Percentiles rank a stretch among this genome's conserved stretches.
Evolutionary conservation across 2,797 vertebrate species (phyloP).

Genomic region (Manis crassicaudata): DNA sequence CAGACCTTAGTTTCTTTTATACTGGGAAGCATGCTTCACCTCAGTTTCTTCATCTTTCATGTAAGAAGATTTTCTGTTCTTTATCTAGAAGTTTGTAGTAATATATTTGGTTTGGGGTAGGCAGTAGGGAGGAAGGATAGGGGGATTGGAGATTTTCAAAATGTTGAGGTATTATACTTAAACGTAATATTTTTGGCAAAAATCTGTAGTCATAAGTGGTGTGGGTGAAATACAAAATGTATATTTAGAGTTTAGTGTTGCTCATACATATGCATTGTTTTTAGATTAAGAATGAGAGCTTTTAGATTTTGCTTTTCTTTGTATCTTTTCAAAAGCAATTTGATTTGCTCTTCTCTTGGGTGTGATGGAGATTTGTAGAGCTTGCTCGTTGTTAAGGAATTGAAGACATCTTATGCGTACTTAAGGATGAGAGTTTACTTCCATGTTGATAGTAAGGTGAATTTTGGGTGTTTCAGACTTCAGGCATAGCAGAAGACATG

Average conservation of each 20-base stretch:
- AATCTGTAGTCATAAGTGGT: slow-evolving; percentile 82
- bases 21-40: not conserved
- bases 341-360: slow-evolving; percentile 74
- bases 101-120: slow-evolving; percentile 67
- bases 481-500: not conserved
- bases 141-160: slow-evolving; percentile 73
- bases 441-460: not conserved
- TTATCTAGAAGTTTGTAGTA: slow-evolving; percentile 62
- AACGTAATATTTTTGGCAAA: slow-evolving; percentile 83
- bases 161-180: slow-evolving; percentile 82
- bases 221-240: slow-evolving; percentile 83
- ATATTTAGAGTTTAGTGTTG: slow-evolving; percentile 81
- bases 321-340: slow-evolving; percentile 78
- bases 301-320: slow-evolving; percentile 79
- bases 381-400: slow-evolving; percentile 60
- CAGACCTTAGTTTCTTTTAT: not conserved
- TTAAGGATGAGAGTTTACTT: slow-evolving; percentile 31
- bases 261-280: slow-evolving; percentile 82
- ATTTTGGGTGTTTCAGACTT: not conserved
- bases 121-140: slow-evolving; percentile 58
- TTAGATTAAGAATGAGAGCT: slow-evolving; percentile 82
- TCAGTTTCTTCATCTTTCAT: slow-evolving; percentile 40
- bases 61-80: slow-evolving; percentile 43
- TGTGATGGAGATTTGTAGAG: slow-evolving; percentile 67
- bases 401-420: slow-evolving; percentile 36